phyloP scores from a whole-genome alignment of 2,888 invertebrate species.

The Apodemia mormo region DNA sequence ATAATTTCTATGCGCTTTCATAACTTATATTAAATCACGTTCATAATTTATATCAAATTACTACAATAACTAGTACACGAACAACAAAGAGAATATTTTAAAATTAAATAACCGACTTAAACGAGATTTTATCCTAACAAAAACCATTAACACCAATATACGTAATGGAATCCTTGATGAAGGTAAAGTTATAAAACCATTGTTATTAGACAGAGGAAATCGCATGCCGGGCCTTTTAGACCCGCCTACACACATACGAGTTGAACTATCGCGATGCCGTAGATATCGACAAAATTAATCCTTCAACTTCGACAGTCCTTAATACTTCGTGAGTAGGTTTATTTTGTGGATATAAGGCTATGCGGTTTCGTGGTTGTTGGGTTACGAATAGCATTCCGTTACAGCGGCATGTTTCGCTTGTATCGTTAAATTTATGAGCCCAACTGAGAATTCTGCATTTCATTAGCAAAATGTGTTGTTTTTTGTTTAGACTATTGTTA shows the following conservation, averaged over 20 bases:
- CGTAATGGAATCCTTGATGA: conserved; percentile 12
- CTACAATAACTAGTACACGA: no score
- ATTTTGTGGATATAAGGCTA: not conserved
- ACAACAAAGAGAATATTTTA: not conserved
- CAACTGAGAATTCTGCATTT: conserved; percentile 5
- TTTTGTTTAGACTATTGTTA: not conserved
- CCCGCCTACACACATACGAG: conserved; percentile 14
- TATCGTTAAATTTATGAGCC: conserved; percentile 18
- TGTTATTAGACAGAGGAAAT: conserved; percentile 17
- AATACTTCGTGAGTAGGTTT: not conserved
- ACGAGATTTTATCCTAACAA: conserved; percentile 3
- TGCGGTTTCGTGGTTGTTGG: not conserved
- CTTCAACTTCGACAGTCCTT: not conserved
- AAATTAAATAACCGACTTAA: not conserved
- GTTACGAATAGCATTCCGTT: conserved; percentile 18
- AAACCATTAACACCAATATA: conserved; percentile 11
- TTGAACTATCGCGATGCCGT: conserved; percentile 17
- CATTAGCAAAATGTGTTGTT: conserved; percentile 1
- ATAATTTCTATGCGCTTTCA: no score
- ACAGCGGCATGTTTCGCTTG: conserved; percentile 16
- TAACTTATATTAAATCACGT: no score
- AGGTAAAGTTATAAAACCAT: conserved; percentile 17
- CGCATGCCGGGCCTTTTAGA: conserved; percentile 18
- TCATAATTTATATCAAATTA: no score
- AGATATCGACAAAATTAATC: conserved; percentile 8